Percentiles rank a stretch among this genome's conserved stretches.
Conservation (phyloP, 2,113 vertebrate species). For the Perognathus longimembris region DNA sequence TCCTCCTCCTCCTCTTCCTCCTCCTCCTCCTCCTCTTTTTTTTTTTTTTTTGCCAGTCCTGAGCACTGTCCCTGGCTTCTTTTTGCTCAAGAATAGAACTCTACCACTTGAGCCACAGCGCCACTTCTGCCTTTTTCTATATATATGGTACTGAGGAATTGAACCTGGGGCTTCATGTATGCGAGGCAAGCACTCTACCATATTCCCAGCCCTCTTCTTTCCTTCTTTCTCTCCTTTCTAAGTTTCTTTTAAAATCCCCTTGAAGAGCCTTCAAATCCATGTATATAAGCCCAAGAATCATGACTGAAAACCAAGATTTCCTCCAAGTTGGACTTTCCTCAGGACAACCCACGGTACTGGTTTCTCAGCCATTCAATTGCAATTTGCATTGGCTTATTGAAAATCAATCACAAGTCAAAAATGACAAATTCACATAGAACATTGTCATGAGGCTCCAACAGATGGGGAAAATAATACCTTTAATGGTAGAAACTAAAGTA, state of each 20-base stretch:
- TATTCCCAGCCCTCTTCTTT: too few relatives aligned
- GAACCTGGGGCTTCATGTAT: too few relatives aligned
- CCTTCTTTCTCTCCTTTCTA: too few relatives aligned
- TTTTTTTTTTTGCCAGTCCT: too few relatives aligned
- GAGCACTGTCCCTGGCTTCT: too few relatives aligned
- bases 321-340: background rate
- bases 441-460: background rate
- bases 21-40: too few relatives aligned
- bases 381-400: background rate
- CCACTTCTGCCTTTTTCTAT: too few relatives aligned
- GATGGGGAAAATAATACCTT: constrained; percentile 4
- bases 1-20: too few relatives aligned
- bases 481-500: background rate
- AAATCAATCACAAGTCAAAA: constrained; percentile 10
- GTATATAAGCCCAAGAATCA: background rate
- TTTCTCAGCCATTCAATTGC: background rate
- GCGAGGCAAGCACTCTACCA: too few relatives aligned
- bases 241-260: background rate
- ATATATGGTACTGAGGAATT: too few relatives aligned
- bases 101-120: too few relatives aligned
- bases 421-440: background rate
- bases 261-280: background rate
- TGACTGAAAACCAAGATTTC: background rate
- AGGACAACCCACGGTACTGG: background rate
- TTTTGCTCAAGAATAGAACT: too few relatives aligned